Evolutionary conservation across 1,140 invertebrate genomes (phyloP), one percentile per base, ranked within the genome.

Genomic region (Pollicipes pollicipes): DNA sequence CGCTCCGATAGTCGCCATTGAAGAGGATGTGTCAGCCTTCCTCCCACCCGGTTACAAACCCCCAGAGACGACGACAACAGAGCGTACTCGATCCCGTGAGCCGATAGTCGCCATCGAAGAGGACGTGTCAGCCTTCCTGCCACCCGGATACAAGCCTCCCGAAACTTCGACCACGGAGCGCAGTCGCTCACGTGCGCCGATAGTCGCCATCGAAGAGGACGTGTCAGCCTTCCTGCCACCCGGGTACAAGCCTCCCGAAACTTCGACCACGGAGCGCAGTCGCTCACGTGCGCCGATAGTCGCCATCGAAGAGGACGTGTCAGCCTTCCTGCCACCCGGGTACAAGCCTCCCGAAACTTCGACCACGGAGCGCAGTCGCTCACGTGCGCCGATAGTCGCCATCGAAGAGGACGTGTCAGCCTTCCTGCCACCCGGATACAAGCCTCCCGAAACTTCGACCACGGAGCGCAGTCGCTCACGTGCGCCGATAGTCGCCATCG

Each of bases 91-190:
- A 31, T 68, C 30, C 27, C 21, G 32, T 16, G 58, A 68, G 28
- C 35, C 64, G 24, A n/a, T n/a, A n/a, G n/a, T 71, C n/a, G 58
- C 37, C 24, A 67, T 66, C 16, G 73, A 69, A 31, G 73, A 72
- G 29, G 85, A 88, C 73, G 76, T 87, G 16, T 83, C 82, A 32
- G 83, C 84, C 73, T 82, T 88, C 68, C 78, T 88, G 71, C 88
- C 88, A 28, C 80, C 84, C 10, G 84, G 82, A 10, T 88, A 83
- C 73, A 85, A 83, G 72, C 66, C 73, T 10, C 28, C 64, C 27
- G 31, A n/a, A 72, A 70, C 70, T 1, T n/a, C 58, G 66, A 69
- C 73, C 21, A 31, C 69, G 32, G 13, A 71, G 32, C 24, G 13
- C 24, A 58, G 45, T 10, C 6, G 13, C 45, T 70, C 66, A 29